Percentiles rank a stretch among this genome's conserved stretches.
These are phyloP conservation scores for Alectura lathami DNA, from an alignment of 2,113 vertebrate genomes.

Conservation along the genomic window DNA sequence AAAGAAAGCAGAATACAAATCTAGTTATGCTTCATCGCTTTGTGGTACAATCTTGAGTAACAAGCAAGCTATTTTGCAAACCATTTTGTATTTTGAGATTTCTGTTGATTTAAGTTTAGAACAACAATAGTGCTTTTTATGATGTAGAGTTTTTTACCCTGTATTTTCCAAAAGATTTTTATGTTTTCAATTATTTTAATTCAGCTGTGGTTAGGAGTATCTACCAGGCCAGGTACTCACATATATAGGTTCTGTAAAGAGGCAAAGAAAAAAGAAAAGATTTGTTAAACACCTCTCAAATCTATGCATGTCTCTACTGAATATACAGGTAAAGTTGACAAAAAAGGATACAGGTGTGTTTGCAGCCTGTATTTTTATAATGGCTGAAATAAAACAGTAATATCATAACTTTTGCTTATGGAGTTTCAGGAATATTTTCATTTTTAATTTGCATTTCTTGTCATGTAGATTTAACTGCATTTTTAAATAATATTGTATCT, in stretches of 20 bases:
- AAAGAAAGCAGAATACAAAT: neutral
- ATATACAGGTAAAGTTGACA: neutral
- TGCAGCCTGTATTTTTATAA: neutral
- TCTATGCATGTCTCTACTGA: neutral
- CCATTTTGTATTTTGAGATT: neutral
- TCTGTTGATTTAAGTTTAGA: neutral
- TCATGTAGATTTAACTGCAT: conserved; percentile 23
- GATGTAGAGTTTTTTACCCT: neutral
- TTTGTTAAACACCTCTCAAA: neutral
- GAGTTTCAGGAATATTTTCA: conserved; percentile 38
- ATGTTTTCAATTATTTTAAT: neutral
- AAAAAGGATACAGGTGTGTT: rapidly evolving
- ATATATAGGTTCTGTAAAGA: neutral
- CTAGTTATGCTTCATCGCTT: neutral
- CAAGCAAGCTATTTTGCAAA: neutral
- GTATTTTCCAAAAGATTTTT: neutral
- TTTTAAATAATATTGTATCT: conserved; percentile 35
- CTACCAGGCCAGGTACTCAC: neutral
- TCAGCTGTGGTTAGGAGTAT: neutral
- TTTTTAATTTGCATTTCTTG: conserved; percentile 46
- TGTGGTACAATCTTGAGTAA: neutral
- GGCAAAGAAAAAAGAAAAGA: neutral
- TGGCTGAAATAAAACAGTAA: neutral
- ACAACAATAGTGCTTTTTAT: neutral
- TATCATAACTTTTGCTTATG: conserved; percentile 8